A percentile compares a stretch with the other conserved stretches of the same genome.
phyloP scores from a whole-genome alignment of 2,888 invertebrate genomes.

The Caradrina clavipalpis region DNA sequence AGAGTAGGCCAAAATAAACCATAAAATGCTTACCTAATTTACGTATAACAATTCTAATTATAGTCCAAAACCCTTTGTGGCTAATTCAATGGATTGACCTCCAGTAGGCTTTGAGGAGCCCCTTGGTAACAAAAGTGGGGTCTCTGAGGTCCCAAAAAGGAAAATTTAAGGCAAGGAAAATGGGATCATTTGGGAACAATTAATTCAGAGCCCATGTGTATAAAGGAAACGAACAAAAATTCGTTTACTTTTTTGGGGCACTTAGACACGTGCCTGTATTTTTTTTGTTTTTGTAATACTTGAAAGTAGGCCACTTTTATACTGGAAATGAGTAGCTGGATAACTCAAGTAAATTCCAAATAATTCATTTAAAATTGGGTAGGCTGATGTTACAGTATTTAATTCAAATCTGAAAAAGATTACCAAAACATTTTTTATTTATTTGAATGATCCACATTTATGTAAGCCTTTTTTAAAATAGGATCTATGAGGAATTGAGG shows the following conservation, averaged over 20 bases:
- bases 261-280: conserved; percentile 1
- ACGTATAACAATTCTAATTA: conserved; percentile 55
- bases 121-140: conserved; percentile 51
- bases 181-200: conserved; percentile 58
- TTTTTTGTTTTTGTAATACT: not conserved
- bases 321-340: no score
- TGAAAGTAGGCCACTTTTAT: not conserved
- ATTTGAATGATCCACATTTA: no score
- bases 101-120: conserved; percentile 38
- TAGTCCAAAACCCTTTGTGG: conserved; percentile 45
- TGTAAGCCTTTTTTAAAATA: no score
- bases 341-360: no score
- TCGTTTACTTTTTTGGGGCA: conserved; percentile 20
- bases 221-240: conserved; percentile 27
- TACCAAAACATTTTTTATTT: no score
- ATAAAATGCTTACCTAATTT: conserved; percentile 43
- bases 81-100: conserved; percentile 57
- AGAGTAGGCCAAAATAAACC: conserved; percentile 19
- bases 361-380: no score
- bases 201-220: conserved; percentile 53
- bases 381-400: no score
- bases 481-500: no score
- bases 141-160: conserved; percentile 36
- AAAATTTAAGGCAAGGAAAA: conserved; percentile 57
- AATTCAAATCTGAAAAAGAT: no score